Percentiles rank a stretch among this genome's conserved stretches.
Conservation (phyloP, 2,113 vertebrate genomes). For the Conger conger region DNA sequence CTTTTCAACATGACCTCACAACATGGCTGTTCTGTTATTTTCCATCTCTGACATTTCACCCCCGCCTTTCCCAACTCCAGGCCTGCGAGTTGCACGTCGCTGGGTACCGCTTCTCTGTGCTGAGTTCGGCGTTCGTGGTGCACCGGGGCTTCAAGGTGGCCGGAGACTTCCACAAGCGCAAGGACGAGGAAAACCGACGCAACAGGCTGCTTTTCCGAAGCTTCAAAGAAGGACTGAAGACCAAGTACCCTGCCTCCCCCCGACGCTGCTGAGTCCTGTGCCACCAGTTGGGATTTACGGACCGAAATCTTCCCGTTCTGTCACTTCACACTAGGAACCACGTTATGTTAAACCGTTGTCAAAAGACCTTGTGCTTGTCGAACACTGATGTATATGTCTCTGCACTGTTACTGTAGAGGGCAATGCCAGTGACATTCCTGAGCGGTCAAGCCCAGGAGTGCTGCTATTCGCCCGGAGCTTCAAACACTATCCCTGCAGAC, state of each 20-base stretch:
- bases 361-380: not conserved
- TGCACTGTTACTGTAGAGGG: not conserved
- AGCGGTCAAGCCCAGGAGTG: not conserved
- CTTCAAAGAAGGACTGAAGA: conserved; percentile 87
- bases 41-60: not conserved
- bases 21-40: not conserved
- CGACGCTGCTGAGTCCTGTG: conserved; percentile 85
- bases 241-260: conserved; percentile 78
- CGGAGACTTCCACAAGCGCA: conserved; percentile 82
- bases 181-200: conserved; percentile 85
- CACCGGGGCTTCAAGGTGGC: conserved; percentile 86
- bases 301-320: not conserved
- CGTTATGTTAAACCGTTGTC: not conserved
- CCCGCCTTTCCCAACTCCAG: conserved; percentile 49
- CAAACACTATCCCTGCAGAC: not conserved
- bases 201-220: conserved; percentile 85
- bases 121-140: conserved; percentile 84
- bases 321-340: not conserved
- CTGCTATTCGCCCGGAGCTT: not conserved
- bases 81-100: conserved; percentile 86
- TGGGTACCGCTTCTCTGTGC: conserved; percentile 80
- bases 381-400: not conserved
- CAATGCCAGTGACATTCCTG: not conserved
- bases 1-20: not conserved
- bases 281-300: too few species aligned